Conservation (phyloP, 2,888 invertebrate genomes). For the Dasysyrphus albostriatus region DNA sequence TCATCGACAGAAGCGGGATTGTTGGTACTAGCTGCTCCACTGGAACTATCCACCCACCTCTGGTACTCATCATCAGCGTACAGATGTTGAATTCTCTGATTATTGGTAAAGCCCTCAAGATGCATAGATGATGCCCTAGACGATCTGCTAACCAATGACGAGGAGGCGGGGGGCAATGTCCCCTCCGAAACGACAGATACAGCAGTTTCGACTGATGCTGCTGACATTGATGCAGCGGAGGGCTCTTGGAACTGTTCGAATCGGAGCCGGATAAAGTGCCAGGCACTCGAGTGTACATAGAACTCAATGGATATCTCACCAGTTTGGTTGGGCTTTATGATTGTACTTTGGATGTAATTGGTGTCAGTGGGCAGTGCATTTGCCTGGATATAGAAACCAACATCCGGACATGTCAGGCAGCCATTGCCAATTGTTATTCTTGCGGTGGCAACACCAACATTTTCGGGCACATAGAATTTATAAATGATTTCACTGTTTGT, state of each 20-base stretch:
- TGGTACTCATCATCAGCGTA: conserved; percentile 67
- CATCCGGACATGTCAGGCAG: conserved; percentile 84
- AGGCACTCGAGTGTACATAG: conserved; percentile 85
- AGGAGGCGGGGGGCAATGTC: conserved; percentile 24
- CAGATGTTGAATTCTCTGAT: conserved; percentile 69
- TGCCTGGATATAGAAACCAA: conserved; percentile 85
- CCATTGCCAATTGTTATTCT: conserved; percentile 82
- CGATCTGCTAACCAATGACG: conserved; percentile 67
- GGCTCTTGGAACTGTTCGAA: conserved; percentile 78
- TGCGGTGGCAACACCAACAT: conserved; percentile 81
- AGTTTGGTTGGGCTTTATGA: conserved; percentile 84
- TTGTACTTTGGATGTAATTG: conserved; percentile 84
- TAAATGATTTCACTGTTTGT: conserved; percentile 81
- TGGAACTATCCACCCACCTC: conserved; percentile 62
- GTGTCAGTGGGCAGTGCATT: conserved; percentile 85
- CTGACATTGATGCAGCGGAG: conserved; percentile 44
- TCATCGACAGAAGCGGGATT: conserved; percentile 46
- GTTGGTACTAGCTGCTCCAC: conserved; percentile 38
- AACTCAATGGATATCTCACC: conserved; percentile 84
- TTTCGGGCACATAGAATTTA: conserved; percentile 85
- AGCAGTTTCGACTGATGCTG: conserved; percentile 36
- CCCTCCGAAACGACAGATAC: conserved; percentile 44
- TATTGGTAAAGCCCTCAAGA: conserved; percentile 62
- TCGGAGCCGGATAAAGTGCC: conserved; percentile 86
- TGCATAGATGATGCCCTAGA: conserved; percentile 64